Evolutionary conservation across 2,888 invertebrate genomes (phyloP), one percentile per base, ranked within the genome.

Genomic region (Mellilla xanthometata): DNA sequence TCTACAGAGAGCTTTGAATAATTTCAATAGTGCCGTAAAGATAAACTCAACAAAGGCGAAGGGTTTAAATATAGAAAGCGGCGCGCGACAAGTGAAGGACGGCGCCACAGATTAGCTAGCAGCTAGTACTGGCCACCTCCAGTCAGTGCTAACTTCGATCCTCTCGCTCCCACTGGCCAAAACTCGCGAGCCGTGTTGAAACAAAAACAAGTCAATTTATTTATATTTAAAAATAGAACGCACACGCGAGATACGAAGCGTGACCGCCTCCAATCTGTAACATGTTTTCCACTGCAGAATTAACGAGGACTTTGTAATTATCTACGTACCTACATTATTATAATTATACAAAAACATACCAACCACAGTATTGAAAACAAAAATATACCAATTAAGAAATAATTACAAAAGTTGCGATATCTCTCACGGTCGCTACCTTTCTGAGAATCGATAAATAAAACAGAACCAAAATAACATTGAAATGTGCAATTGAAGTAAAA

Each of bases 51-150:
- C 40, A 40, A 36, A 38, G 33, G 28, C 22, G 22, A 22, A 15
- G 23, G 9, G 19, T 49, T 44, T 44, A 51, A 39, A 55, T 48
- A 36, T 52, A 48, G 49, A 52, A 48, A 33, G 39, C 38, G 13
- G 64, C 67, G 63, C 68, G 62, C 79, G 81, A 78, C 83, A 79
- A 81, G 72, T 80, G 86, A 85, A 87, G 87, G 85, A 82, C 86
- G 81, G 9, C 4, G 29, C 7, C 35, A 35, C 46, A 46, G 35
- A 19, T 11, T 23, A 41, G 1, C 2, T 3, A 35, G 12, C 12
- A 39, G 4, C 27, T 19, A 12, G 1, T 15, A 28, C 28, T 11
- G 28, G 10, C 10, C 12, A 12, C 4, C 12, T 12, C 5, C 10
- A 24, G 24, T 34, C 0, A 0, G 3, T 6, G 3, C 22, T 11